phyloP scores from a whole-genome alignment of 1,140 invertebrate genomes.

The Pogonomyrmex barbatus region DNA sequence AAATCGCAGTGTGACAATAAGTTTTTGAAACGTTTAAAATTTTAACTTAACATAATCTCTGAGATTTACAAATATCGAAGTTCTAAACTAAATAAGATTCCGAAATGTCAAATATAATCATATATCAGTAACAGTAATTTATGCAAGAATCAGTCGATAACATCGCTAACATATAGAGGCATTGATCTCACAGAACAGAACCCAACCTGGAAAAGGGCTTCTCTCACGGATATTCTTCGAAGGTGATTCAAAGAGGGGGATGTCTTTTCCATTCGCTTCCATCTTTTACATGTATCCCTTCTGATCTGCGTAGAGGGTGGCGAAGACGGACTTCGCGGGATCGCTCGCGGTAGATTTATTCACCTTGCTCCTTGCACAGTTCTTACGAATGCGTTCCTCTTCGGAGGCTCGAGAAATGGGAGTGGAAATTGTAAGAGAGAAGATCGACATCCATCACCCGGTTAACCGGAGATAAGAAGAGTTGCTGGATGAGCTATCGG shows the following conservation, averaged over 20 bases:
- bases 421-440: constrained; percentile 72
- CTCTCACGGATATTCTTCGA: constrained; percentile 57
- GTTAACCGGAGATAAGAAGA: constrained; percentile 81
- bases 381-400: constrained; percentile 20
- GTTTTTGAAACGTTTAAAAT: constrained; percentile 7
- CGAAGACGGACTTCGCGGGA: constrained; percentile 72
- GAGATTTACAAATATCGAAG: neutral
- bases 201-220: constrained; percentile 41
- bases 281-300: constrained; percentile 60
- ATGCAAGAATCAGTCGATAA: neutral
- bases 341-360: constrained; percentile 73
- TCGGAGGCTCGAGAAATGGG: neutral
- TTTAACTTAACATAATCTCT: constrained; percentile 7
- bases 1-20: neutral
- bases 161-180: neutral
- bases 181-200: neutral
- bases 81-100: neutral
- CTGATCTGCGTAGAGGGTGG: constrained; percentile 49
- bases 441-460: constrained; percentile 80
- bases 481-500: constrained; percentile 79
- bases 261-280: constrained; percentile 69
- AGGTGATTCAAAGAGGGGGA: constrained; percentile 55
- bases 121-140: constrained; percentile 37
- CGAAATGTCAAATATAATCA: constrained; percentile 11
- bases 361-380: constrained; percentile 43